Percentiles rank a stretch among this genome's conserved stretches.
phyloP scores from a whole-genome alignment of 2,797 vertebrate species.

The Eospalax fontanierii region DNA sequence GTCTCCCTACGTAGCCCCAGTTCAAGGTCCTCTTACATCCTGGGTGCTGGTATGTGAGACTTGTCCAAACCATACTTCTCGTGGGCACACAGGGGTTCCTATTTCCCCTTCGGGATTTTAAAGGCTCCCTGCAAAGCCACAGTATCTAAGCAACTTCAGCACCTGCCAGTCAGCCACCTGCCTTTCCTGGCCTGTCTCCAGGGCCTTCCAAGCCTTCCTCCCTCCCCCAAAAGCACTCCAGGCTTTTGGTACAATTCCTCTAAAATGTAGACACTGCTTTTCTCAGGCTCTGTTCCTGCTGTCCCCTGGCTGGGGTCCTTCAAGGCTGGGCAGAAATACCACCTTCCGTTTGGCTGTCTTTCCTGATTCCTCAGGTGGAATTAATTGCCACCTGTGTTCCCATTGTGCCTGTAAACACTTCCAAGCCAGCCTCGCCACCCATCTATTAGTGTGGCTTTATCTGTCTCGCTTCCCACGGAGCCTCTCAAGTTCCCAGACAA shows the following conservation, averaged over 20 bases:
- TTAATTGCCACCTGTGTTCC: constrained; percentile 22
- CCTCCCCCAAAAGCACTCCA: neutral
- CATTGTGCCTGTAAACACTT: neutral
- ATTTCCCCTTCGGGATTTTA: neutral
- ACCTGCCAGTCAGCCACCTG: constrained; percentile 1
- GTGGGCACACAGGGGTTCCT: neutral
- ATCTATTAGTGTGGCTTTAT: neutral
- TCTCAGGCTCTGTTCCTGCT: neutral
- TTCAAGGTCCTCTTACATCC: neutral
- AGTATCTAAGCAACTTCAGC: neutral
- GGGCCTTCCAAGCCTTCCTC: neutral
- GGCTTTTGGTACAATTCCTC: neutral
- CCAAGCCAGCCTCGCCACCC: neutral
- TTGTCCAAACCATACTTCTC: neutral
- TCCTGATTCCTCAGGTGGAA: constrained; percentile 32
- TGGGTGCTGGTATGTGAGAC: neutral
- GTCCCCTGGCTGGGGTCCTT: constrained; percentile 65
- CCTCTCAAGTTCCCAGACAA: neutral
- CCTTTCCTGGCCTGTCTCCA: constrained; percentile 58
- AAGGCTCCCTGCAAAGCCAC: neutral
- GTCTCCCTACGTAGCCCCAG: neutral
- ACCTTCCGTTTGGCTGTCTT: neutral
- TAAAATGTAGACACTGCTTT: neutral
- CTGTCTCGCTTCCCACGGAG: neutral
- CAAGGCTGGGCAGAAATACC: neutral